Base-by-base conservation (phyloP, 2,113 vertebrate species). In the Cyanoramphus novaezelandiae region DNA sequence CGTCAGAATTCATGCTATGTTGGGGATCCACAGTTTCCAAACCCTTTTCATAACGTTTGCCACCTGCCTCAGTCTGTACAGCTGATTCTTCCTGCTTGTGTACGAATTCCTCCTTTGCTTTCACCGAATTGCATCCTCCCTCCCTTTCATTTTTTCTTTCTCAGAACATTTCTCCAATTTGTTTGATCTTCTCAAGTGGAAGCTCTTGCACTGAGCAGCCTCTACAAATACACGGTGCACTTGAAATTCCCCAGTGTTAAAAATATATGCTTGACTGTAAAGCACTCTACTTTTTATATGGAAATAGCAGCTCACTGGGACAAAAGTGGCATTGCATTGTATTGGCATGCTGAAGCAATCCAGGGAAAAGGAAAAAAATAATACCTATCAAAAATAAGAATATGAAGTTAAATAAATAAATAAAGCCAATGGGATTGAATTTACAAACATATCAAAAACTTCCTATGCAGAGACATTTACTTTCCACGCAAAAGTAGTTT, bases 181-280 rank as follows among this genome's bases (percentile, higher is more conserved):
- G 90, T 96, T 96, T 95, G 88, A 95, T 96, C 93, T 93, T 90
- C 88, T 96, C 90, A 95, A 97, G 83, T 92, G 80, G 93, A 97
- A 96, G 83, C 37, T 92, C 90, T 92, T 95, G 90, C 93, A 82
- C 72, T 43, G 83, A 96, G 91, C 86, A 86, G 77, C 88, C 92
- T 94, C 88, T 95, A 89, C 93, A 97, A 93, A 96, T 52, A 90
- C 88, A 87, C 1, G 2, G 68, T 68, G 72, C 82, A 44, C 82
- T 78, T 94, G 92, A 94, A 95, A 96, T 93, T 96, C 96, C 90
- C 92, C 46, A 53, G 92, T 84, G 88, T 94, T 93, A 95, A 96
- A 96, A 96, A 92, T 95, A 95, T 92, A 95, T 82, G 88, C 88
- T 93, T 93, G 93, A 93, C 95, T 90, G 74, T 95, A 96, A 96